Evolutionary conservation across 2,797 vertebrate genomes (phyloP), one percentile per base, ranked within the genome.

Genomic region (Crypturellus tataupa): DNA sequence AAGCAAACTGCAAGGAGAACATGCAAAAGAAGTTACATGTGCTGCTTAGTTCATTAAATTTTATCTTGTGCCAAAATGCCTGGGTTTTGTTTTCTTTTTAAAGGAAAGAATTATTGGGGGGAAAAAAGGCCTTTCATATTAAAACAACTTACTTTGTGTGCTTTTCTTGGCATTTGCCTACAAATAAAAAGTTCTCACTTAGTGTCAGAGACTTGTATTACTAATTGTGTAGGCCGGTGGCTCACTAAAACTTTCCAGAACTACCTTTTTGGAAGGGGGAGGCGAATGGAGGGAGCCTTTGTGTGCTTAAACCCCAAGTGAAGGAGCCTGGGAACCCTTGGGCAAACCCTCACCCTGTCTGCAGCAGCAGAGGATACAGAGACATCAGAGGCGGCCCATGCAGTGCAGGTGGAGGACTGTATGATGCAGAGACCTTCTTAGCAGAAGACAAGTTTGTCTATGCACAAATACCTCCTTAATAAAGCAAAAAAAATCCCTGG

Each of bases 131-230:
- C 23, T 56, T 96, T 90, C 14, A 59, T 73, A 89, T 73, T 63
- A 40, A 95, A 89, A 91, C 89, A 14, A 88, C 37, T 88, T 95
- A 29, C 90, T 88, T 85, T 59, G 81, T 29, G 3, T 77, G 83
- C 24, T 89, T 94, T 89, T 70, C 24, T 72, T 51, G 37, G 17
- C 49, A 40, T 78, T 85, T 85, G 59, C 68, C 58, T 77, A 37
- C 67, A 84, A 94, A 87, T 68, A 82, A 37, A 44, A 70, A 84
- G 12, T 56, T 80, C 14, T 37, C 18, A 21, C 14, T 62, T 77
- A 27, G 44, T 90, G 55, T 63, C 49, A 24, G 51, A 17, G 49
- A 83, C 65, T 55, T 65, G 33, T n/a, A 55, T 42, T 93, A 56
- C 29, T 24, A 37, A 3, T 56, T 44, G 49, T 24, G 39, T 63